Evolutionary conservation across 2,888 invertebrate genomes (phyloP).

Genomic region (Drosophila sordidapex): DNA sequence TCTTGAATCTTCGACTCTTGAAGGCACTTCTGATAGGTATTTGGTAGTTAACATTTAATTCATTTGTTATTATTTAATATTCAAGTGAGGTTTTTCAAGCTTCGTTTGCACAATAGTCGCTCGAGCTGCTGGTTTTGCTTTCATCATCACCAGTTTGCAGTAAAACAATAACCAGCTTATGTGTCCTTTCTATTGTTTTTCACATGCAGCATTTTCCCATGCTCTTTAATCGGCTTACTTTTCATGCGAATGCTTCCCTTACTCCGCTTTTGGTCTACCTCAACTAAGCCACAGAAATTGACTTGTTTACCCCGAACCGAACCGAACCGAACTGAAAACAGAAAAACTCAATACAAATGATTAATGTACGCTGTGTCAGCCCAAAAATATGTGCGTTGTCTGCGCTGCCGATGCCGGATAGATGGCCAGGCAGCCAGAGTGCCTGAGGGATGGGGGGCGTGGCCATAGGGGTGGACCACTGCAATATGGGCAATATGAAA

Average conservation of each 20-base stretch:
- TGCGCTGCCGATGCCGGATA: constrained; percentile 35
- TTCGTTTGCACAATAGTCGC: not conserved
- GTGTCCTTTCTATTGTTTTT: constrained; percentile 7
- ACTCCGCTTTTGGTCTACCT: constrained; percentile 18
- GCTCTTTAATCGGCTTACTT: constrained; percentile 42
- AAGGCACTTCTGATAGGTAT: not conserved
- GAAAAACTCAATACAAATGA: constrained; percentile 65
- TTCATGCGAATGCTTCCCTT: constrained; percentile 14
- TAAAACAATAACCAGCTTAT: constrained; percentile 17
- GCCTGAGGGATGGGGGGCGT: constrained; percentile 23
- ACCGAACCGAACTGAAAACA: constrained; percentile 9
- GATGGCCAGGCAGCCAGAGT: constrained; percentile 23
- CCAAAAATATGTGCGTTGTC: constrained; percentile 69
- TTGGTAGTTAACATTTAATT: not conserved
- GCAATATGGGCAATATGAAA: constrained; percentile 45
- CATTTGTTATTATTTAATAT: not conserved
- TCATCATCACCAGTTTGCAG: not conserved
- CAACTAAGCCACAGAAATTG: constrained; percentile 45
- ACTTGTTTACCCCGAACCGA: constrained; percentile 59
- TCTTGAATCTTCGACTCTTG: not conserved
- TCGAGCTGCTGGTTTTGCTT: not conserved
- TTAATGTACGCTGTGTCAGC: constrained; percentile 74
- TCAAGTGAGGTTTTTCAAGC: not conserved
- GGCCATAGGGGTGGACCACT: constrained; percentile 25
- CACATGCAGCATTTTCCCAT: constrained; percentile 3